A percentile compares a stretch with the other conserved stretches of the same genome.
Evolutionary conservation across 2,113 vertebrate species (phyloP).

Genomic region (Heloderma charlesbogerti): DNA sequence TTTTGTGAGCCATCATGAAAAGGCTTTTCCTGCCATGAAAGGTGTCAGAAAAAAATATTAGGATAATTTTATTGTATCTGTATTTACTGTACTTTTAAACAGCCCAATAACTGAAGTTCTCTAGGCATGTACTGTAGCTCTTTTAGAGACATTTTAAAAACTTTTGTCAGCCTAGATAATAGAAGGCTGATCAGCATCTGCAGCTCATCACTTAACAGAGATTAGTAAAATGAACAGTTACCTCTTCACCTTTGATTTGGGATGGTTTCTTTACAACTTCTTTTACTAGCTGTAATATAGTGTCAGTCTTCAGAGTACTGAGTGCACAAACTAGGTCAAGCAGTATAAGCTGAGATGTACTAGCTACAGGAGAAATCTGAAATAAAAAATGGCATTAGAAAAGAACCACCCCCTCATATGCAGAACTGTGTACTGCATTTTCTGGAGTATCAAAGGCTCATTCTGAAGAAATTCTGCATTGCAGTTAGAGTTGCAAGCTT

Average conservation of each 20-base stretch:
- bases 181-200: neutral
- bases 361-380: conserved; percentile 86
- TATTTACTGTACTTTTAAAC: too few relatives aligned
- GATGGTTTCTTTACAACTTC: conserved; percentile 96
- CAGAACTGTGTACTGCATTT: neutral
- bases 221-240: conserved; percentile 58
- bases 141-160: too few relatives aligned
- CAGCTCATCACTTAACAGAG: neutral
- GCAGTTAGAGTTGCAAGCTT: neutral
- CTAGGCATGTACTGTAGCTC: too few relatives aligned
- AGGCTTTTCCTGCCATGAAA: neutral
- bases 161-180: neutral
- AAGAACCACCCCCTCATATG: rapidly evolving
- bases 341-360: conserved; percentile 84
- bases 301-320: conserved; percentile 83
- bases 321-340: conserved; percentile 91
- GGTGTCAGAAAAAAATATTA: neutral
- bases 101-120: too few relatives aligned
- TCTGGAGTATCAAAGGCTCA: neutral
- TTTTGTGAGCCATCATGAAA: neutral
- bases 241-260: conserved; percentile 92
- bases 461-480: neutral
- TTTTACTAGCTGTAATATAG: conserved; percentile 88
- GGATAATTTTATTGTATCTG: too few relatives aligned
- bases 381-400: neutral